A percentile compares a stretch with the other conserved stretches of the same genome.
phyloP scores from a whole-genome alignment of 2,888 invertebrate genomes.

The Nomada ferruginata region DNA sequence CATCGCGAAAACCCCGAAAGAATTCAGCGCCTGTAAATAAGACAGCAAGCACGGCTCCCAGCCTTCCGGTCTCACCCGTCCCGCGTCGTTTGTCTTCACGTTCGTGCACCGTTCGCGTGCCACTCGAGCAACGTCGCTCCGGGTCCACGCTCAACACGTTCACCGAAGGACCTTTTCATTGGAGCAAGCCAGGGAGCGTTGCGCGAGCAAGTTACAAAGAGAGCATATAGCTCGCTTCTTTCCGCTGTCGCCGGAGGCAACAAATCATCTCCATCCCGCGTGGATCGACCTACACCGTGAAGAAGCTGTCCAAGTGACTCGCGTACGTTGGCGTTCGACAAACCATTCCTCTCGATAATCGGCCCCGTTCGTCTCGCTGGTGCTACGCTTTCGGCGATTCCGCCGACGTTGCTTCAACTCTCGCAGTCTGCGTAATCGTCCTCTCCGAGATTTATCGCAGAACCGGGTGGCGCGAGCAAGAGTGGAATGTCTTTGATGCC shows the following conservation, averaged over 20 bases:
- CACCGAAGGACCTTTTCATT: slow-evolving; percentile 49
- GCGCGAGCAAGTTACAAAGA: slow-evolving; percentile 7
- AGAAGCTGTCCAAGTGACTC: slow-evolving; percentile 30
- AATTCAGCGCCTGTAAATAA: slow-evolving; percentile 27
- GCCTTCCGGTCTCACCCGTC: not conserved
- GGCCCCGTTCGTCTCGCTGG: slow-evolving; percentile 56
- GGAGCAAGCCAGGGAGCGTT: not conserved
- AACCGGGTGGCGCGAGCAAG: slow-evolving; percentile 59
- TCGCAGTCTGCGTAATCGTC: slow-evolving; percentile 65
- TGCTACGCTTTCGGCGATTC: slow-evolving; percentile 56
- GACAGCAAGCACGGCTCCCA: not conserved
- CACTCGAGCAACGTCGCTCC: slow-evolving; percentile 5
- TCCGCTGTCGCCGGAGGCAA: slow-evolving; percentile 16
- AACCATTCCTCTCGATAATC: slow-evolving; percentile 71
- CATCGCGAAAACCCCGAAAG: slow-evolving; percentile 5
- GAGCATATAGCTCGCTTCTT: not conserved
- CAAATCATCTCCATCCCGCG: slow-evolving; percentile 56
- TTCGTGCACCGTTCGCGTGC: slow-evolving; percentile 20
- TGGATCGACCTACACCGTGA: slow-evolving; percentile 22
- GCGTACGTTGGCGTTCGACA: slow-evolving; percentile 55
- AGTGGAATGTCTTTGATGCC: slow-evolving; percentile 82
- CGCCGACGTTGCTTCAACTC: slow-evolving; percentile 63
- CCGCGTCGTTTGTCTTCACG: slow-evolving; percentile 33
- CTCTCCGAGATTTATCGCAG: slow-evolving; percentile 76
- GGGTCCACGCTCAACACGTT: slow-evolving; percentile 15